Conservation (phyloP, 1,140 invertebrate species). For the Olivierus martensii region DNA sequence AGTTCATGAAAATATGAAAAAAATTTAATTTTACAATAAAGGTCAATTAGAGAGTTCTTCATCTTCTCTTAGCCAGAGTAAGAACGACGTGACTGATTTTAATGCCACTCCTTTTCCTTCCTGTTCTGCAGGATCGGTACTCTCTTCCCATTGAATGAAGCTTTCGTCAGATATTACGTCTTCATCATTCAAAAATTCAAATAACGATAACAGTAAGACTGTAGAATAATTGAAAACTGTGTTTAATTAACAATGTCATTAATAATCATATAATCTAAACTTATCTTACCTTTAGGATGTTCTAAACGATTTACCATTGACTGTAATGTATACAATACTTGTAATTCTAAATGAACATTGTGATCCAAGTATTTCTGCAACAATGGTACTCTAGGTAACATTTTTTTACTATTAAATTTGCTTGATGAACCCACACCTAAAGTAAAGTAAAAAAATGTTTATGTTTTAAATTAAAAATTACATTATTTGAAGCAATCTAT, state of each 20-base stretch:
- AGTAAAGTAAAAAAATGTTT: no score
- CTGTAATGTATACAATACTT: slow-evolving; percentile 70
- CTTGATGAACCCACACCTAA: no score
- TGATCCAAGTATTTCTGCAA: slow-evolving; percentile 59
- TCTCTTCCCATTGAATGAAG: slow-evolving; percentile 42
- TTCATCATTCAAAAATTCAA: slow-evolving; percentile 40
- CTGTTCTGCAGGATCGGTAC: slow-evolving; percentile 34
- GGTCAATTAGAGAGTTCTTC: slow-evolving; percentile 22
- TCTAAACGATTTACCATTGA: slow-evolving; percentile 49
- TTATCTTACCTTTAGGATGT: slow-evolving; percentile 59
- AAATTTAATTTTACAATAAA: no score
- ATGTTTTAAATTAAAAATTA: no score
- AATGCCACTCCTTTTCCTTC: slow-evolving; percentile 43
- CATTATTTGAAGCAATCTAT: no score
- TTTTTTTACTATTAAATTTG: no score
- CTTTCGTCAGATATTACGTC: slow-evolving; percentile 44
- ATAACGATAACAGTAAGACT: slow-evolving; percentile 39
- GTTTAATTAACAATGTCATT: no score
- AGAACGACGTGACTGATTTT: slow-evolving; percentile 42
- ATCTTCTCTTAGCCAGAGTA: slow-evolving; percentile 40
- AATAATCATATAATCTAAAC: no score
- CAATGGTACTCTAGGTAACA: slow-evolving; percentile 33
- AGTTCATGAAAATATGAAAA: no score
- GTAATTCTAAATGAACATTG: slow-evolving; percentile 51
- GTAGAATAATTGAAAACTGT: slow-evolving; percentile 7